A percentile compares a stretch with the other conserved stretches of the same genome.
Conservation (phyloP, 1,140 invertebrate species). For the Bombus huntii region DNA sequence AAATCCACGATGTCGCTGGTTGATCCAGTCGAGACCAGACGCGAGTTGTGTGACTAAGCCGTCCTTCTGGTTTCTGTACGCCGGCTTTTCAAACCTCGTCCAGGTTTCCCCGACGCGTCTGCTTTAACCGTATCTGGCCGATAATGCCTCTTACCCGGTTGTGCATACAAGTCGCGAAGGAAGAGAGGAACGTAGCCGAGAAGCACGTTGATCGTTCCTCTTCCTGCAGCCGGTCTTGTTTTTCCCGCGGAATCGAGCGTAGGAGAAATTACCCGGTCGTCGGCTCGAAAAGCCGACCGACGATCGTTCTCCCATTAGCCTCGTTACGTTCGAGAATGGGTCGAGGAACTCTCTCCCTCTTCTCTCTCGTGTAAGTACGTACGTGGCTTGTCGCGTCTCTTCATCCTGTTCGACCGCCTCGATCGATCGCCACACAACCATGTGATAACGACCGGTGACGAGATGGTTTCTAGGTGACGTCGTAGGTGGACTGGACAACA, state of each 20-base stretch:
- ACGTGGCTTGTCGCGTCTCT: neutral
- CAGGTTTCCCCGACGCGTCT: slow-evolving; percentile 47
- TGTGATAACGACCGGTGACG: slow-evolving; percentile 30
- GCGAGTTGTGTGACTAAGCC: slow-evolving; percentile 41
- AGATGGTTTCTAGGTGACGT: slow-evolving; percentile 21
- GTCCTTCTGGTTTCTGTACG: slow-evolving; percentile 50
- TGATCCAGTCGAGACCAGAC: slow-evolving; percentile 5
- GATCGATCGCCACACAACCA: neutral
- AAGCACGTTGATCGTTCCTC: slow-evolving; percentile 48
- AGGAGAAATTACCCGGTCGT: slow-evolving; percentile 61
- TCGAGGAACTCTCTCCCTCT: slow-evolving; percentile 59
- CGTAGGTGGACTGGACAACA: slow-evolving; percentile 16
- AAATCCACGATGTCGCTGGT: slow-evolving; percentile 25
- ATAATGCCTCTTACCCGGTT: slow-evolving; percentile 48
- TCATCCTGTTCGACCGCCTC: slow-evolving; percentile 9
- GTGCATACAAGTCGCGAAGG: neutral
- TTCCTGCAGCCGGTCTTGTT: slow-evolving; percentile 60
- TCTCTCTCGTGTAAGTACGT: neutral
- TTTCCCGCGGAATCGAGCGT: slow-evolving; percentile 63
- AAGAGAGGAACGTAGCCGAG: slow-evolving; percentile 6
- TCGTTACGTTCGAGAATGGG: slow-evolving; percentile 57
- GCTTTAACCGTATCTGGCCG: slow-evolving; percentile 54
- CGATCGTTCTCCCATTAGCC: slow-evolving; percentile 65
- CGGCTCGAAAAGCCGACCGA: slow-evolving; percentile 58
- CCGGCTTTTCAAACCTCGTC: slow-evolving; percentile 32